Evolutionary conservation across 2,797 vertebrate species (phyloP), one percentile per base, ranked within the genome.

Genomic region (Varecia variegata): DNA sequence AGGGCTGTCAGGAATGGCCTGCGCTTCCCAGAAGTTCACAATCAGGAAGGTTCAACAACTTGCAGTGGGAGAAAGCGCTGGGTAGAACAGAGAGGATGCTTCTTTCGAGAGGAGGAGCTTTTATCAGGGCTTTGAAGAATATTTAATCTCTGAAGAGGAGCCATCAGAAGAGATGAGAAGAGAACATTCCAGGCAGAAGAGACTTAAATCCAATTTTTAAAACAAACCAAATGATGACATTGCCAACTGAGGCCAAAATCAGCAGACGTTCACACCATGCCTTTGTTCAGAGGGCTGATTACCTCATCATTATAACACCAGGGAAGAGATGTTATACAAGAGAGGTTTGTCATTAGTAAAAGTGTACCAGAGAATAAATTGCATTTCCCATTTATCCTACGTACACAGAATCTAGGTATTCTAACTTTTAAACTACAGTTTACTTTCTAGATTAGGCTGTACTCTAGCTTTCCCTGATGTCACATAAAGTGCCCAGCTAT

Each of bases 381-480:
- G 32, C 7, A 81, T 84, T 82, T 92, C 27, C 54, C 47, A 13
- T 68, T 90, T 93, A 83, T 38, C 47, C 74, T 65, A 9, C 43
- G 15, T 80, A 4, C 58, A 87, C 32, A 81, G 13, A 32, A 35
- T 56, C 71, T 70, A 79, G 25, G 5, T 58, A 38, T 76, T 90
- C 67, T 88, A 77, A 68, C 50, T 77, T 90, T 89, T 80, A 95
- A 94, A 89, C 27, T 88, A 30, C 10, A 85, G 5, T 52, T 88
- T 92, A 60, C 58, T 76, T 38, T 92, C 38, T 81, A 50, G 38
- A 71, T 6, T 43, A 82, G 77, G n/a, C 65, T 77, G 23, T 3
- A 62, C 4, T 43, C 2, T 80, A 82, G 25, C 2, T 38, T 77
- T 92, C 30, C 14, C 40, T 35, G 27, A 5, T 35, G 13, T 65